Conservation (phyloP, 1,140 invertebrate genomes). For the Saccostrea cuccullata region DNA sequence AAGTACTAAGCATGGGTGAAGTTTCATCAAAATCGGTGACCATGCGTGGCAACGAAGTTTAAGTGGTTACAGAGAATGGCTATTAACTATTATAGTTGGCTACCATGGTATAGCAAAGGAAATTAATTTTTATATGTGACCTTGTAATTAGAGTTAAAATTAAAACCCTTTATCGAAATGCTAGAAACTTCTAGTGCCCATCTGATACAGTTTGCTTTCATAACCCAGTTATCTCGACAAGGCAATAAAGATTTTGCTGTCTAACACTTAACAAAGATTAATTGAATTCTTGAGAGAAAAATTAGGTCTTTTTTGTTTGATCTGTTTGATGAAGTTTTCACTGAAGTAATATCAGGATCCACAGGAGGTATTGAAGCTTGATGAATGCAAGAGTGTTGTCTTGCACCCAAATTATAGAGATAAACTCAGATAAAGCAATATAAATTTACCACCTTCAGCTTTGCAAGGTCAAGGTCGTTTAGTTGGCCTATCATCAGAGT, state of each 20-base stretch:
- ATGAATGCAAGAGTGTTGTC: neutral
- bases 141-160: too few relatives aligned
- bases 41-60: too few relatives aligned
- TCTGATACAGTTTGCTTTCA: neutral
- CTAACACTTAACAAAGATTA: neutral
- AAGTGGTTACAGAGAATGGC: too few relatives aligned
- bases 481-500: neutral
- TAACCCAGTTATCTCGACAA: neutral
- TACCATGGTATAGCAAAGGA: too few relatives aligned
- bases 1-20: too few relatives aligned
- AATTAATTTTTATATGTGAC: too few relatives aligned
- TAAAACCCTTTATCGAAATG: too few relatives aligned
- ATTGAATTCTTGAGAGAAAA: neutral
- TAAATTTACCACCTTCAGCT: neutral
- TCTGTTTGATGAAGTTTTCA: conserved; percentile 27
- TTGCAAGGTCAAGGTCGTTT: neutral
- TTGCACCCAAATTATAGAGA: neutral
- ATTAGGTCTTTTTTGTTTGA: neutral
- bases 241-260: neutral
- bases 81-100: too few relatives aligned
- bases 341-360: neutral
- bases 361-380: conserved; percentile 2
- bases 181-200: neutral
- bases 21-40: too few relatives aligned
- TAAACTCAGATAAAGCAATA: neutral